A percentile compares a stretch with the other conserved stretches of the same genome.
Conservation (phyloP, 2,888 invertebrate species). For the Amblyjoppa proteus region DNA sequence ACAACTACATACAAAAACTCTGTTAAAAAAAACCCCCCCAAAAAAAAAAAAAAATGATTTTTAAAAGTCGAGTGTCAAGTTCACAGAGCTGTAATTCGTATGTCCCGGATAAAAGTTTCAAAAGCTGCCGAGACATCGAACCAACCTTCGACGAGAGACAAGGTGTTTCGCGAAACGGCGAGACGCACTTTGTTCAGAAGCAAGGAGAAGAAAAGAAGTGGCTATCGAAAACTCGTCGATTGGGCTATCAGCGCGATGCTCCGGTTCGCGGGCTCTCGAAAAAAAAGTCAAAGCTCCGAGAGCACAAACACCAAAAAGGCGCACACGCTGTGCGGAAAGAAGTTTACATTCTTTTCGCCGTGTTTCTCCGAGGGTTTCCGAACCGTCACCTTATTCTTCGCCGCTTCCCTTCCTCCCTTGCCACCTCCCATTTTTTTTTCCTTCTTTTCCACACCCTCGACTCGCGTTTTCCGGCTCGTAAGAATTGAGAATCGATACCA, state of each 20-base stretch:
- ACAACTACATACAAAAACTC: no score
- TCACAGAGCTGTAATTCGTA: no score
- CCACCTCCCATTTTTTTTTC: conserved; percentile 25
- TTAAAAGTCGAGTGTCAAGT: no score
- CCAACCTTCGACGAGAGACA: background rate
- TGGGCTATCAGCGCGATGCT: conserved; percentile 9
- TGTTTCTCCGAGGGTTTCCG: background rate
- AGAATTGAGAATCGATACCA: conserved; percentile 83
- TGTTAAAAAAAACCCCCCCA: no score
- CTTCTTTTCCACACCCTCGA: conserved; percentile 54
- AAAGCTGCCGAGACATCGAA: conserved; percentile 21
- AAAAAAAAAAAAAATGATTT: no score
- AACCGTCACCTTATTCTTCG: conserved; percentile 38
- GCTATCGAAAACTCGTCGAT: conserved; percentile 19
- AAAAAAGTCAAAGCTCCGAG: conserved; percentile 9
- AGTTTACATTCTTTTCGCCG: conserved; percentile 45
- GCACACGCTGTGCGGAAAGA: background rate
- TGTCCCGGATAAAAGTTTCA: conserved; percentile 38
- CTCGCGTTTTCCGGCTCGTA: conserved; percentile 68
- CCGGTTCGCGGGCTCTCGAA: background rate
- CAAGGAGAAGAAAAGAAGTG: background rate
- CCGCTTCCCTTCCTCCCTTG: conserved; percentile 38
- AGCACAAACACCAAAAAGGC: background rate
- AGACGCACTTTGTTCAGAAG: conserved; percentile 4
- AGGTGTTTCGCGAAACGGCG: background rate